Conservation (phyloP, 2,888 invertebrate genomes). For the Phortica okadai region DNA sequence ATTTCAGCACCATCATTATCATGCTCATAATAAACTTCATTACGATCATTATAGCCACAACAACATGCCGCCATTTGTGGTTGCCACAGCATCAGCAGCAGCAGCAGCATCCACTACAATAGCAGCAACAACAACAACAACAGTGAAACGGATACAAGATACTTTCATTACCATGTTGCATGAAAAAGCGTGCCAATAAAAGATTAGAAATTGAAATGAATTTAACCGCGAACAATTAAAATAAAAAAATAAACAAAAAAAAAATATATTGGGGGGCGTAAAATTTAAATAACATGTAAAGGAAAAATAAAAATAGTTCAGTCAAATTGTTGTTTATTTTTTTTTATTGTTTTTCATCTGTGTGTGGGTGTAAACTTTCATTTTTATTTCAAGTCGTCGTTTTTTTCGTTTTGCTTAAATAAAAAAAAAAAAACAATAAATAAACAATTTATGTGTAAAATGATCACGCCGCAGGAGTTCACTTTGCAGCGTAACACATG, state of each 20-base stretch:
- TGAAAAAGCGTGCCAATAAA: neutral
- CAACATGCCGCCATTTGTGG: neutral
- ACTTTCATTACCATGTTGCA: neutral
- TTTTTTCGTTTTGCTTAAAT: neutral
- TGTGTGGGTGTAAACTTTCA: conserved; percentile 7
- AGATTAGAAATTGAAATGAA: conserved; percentile 2
- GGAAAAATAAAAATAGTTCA: neutral
- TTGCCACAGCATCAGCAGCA: neutral
- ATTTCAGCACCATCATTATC: neutral
- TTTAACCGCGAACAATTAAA: neutral
- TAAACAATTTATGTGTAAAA: too few relatives aligned
- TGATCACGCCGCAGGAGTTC: conserved; percentile 6
- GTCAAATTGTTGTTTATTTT: neutral
- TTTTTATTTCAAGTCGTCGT: neutral
- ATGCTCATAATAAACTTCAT: neutral
- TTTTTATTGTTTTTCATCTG: neutral
- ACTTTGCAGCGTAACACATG: too few relatives aligned
- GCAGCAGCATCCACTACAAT: neutral
- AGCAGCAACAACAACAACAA: neutral
- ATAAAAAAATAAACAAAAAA: neutral
- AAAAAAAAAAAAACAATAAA: neutral
- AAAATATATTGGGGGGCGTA: neutral
- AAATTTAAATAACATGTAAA: conserved; percentile 1
- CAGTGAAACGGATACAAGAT: neutral
- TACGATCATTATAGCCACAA: neutral